Conservation (phyloP, 2,888 invertebrate genomes). For the Idaea straminata region DNA sequence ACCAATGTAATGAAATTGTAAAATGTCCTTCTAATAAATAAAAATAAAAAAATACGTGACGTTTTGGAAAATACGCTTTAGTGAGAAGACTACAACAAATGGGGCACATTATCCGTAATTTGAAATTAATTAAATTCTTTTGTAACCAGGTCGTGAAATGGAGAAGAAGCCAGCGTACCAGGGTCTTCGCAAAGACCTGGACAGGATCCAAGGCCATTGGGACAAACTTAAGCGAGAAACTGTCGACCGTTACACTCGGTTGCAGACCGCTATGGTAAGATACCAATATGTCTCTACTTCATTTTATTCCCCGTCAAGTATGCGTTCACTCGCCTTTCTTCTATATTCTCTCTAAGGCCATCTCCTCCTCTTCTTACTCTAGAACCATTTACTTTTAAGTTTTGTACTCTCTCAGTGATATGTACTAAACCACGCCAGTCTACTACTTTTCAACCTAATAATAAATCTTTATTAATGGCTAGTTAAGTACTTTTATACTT, state of each 20-base stretch:
- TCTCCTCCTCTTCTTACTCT: too few relatives aligned
- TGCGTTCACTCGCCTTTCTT: too few relatives aligned
- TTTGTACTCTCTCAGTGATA: too few relatives aligned
- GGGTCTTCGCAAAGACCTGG: slow-evolving; percentile 83
- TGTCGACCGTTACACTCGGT: slow-evolving; percentile 90
- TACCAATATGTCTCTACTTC: neutral
- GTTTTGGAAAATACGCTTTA: neutral
- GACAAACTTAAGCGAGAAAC: slow-evolving; percentile 94
- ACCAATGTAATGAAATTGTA: too few relatives aligned
- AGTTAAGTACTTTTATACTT: too few relatives aligned
- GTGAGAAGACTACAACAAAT: neutral
- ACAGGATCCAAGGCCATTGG: slow-evolving; percentile 95
- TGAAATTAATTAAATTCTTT: slow-evolving; percentile 4
- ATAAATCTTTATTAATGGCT: too few relatives aligned
- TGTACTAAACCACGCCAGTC: too few relatives aligned
- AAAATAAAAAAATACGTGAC: too few relatives aligned
- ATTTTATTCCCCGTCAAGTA: neutral
- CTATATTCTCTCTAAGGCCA: too few relatives aligned
- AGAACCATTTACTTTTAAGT: too few relatives aligned
- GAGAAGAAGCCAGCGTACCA: slow-evolving; percentile 75
- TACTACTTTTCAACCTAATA: too few relatives aligned
- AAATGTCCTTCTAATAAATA: too few relatives aligned
- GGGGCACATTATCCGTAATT: neutral
- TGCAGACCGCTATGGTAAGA: slow-evolving; percentile 89
- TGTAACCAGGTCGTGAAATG: slow-evolving; percentile 71